These are phyloP conservation scores for Melangyna quadrimaculata DNA, from an alignment of 2,888 invertebrate genomes.

Conservation along the genomic window DNA sequence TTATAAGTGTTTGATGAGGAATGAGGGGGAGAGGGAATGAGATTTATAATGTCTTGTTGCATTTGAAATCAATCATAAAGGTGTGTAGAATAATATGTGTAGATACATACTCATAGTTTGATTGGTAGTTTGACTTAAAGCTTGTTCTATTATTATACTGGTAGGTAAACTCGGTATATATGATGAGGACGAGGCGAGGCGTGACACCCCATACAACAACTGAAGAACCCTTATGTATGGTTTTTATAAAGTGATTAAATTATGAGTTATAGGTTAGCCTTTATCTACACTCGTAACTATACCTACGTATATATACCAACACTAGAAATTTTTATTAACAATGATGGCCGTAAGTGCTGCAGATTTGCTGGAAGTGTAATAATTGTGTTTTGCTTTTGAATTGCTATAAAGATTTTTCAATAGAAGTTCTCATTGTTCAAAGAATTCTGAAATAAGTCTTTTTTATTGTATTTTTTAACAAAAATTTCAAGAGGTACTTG, in stretches of 20 bases:
- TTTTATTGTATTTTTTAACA: not conserved
- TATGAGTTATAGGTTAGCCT: not conserved
- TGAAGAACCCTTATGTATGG: constrained; percentile 9
- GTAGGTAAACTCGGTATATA: not conserved
- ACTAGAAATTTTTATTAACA: constrained; percentile 9
- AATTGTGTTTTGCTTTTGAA: constrained; percentile 9
- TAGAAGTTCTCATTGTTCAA: not conserved
- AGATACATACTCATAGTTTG: constrained; percentile 1
- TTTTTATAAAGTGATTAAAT: constrained; percentile 19
- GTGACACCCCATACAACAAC: constrained; percentile 16
- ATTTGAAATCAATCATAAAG: constrained; percentile 24
- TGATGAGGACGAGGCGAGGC: constrained; percentile 5
- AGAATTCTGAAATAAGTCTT: not conserved
- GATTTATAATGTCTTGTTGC: constrained; percentile 17
- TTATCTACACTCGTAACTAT: not conserved
- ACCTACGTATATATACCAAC: not conserved
- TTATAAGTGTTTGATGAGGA: not conserved
- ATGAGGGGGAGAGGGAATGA: too few species aligned
- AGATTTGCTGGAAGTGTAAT: not conserved
- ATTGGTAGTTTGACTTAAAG: constrained; percentile 25
- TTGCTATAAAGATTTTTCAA: not conserved
- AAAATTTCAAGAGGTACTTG: not conserved
- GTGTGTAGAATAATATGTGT: constrained; percentile 13
- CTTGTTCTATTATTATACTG: constrained; percentile 53
- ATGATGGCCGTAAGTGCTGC: not conserved